Evolutionary conservation across 2,797 vertebrate species (phyloP).

Genomic region (Coccyzus lansbergi): DNA sequence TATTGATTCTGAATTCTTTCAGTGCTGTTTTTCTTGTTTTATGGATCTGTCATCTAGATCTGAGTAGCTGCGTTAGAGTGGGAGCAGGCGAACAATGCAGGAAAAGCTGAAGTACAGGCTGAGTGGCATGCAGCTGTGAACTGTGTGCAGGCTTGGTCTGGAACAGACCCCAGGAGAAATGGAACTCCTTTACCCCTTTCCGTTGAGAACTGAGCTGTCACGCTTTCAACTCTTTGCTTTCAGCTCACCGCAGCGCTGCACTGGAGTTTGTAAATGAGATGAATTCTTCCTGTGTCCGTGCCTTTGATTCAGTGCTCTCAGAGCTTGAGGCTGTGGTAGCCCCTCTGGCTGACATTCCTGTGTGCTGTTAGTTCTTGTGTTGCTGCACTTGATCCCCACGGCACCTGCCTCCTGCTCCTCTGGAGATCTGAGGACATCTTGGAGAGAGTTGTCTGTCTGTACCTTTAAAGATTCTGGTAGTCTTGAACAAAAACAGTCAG

Average conservation of each 20-base stretch:
- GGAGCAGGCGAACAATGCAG: not conserved
- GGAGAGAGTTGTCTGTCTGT: not conserved
- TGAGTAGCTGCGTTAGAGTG: not conserved
- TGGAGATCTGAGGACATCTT: not conserved
- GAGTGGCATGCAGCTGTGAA: not conserved
- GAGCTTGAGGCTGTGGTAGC: not conserved
- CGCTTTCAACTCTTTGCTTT: not conserved
- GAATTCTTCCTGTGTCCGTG: not conserved
- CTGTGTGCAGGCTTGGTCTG: not conserved
- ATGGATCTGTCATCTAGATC: not conserved
- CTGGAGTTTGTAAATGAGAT: not conserved
- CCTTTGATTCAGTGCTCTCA: not conserved
- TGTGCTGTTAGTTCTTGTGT: not conserved
- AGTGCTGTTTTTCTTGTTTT: slow-evolving; percentile 5
- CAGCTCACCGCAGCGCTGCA: not conserved
- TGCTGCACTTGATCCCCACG: not conserved
- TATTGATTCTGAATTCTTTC: not conserved
- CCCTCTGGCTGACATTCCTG: not conserved
- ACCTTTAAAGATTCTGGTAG: not conserved
- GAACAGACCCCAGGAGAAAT: not conserved
- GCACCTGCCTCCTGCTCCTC: not conserved
- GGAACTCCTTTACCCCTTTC: not conserved
- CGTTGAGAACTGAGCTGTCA: not conserved
- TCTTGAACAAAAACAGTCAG: not conserved
- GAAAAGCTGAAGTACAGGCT: not conserved